phyloP scores from a whole-genome alignment of 2,888 invertebrate genomes.

The Erannis defoliaria region DNA sequence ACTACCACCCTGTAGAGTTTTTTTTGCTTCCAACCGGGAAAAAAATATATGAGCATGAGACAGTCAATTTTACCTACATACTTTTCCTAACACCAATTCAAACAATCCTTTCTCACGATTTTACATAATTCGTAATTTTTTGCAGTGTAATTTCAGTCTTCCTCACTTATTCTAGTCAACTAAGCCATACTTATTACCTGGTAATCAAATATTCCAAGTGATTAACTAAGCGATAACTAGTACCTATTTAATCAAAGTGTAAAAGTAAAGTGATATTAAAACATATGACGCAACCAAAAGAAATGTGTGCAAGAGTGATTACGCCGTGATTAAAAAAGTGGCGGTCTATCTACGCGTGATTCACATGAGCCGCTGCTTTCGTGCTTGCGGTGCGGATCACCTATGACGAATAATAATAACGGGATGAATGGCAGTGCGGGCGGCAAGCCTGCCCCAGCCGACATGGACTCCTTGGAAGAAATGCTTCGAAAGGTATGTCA shows the following conservation, averaged over 20 bases:
- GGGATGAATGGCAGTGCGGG: conserved; percentile 86
- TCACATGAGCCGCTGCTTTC: conserved; percentile 51
- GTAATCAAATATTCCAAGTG: conserved; percentile 9
- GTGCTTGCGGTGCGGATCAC: conserved; percentile 69
- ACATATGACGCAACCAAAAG: conserved; percentile 35
- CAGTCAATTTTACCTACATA: not conserved
- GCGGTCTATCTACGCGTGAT: conserved; percentile 50
- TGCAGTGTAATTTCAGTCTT: conserved; percentile 49
- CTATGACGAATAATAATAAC: conserved; percentile 89
- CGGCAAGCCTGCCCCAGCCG: conserved; percentile 88
- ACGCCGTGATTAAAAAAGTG: conserved; percentile 10
- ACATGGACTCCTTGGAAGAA: conserved; percentile 92
- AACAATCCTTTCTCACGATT: not conserved
- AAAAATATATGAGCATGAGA: no score
- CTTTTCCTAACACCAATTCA: not conserved
- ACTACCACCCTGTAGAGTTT: no score
- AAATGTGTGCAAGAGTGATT: conserved; percentile 21
- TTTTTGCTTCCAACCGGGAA: no score
- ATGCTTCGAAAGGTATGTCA: conserved; percentile 91
- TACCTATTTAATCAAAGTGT: conserved; percentile 2
- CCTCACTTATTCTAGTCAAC: conserved; percentile 56
- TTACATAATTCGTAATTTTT: not conserved
- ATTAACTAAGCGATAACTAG: not conserved
- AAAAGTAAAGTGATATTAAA: conserved; percentile 20
- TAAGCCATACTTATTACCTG: conserved; percentile 38